A percentile compares a stretch with the other conserved stretches of the same genome.
Evolutionary conservation across 2,797 vertebrate genomes (phyloP).

Genomic region (Vespertilio murinus): DNA sequence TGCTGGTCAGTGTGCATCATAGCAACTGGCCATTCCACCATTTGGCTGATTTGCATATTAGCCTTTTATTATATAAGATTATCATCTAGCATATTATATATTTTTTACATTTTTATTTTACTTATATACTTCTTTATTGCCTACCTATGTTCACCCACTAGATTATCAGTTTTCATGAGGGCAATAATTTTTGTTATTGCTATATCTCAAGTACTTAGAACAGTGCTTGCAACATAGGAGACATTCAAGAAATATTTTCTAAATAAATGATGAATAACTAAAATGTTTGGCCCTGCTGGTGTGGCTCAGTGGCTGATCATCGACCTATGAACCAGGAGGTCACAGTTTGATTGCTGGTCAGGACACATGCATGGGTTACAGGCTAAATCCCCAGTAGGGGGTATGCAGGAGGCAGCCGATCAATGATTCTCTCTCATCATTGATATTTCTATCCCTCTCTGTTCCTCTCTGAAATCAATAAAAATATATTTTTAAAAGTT

Average conservation of each 20-base stretch:
- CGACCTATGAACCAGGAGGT: too few species aligned
- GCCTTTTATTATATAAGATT: too few species aligned
- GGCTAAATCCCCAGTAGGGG: too few species aligned
- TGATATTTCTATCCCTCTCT: too few species aligned
- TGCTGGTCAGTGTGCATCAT: too few species aligned
- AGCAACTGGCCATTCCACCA: fast-evolving
- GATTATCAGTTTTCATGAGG: not conserved
- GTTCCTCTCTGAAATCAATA: too few species aligned
- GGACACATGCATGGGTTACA: too few species aligned
- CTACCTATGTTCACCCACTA: not conserved
- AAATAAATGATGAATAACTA: not conserved
- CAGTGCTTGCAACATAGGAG: not conserved
- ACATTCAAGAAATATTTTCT: not conserved
- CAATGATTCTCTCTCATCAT: too few species aligned
- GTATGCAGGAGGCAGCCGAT: too few species aligned
- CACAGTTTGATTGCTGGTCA: too few species aligned
- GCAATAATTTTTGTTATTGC: not conserved
- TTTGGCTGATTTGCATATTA: too few species aligned
- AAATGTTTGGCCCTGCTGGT: not conserved
- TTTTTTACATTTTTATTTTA: not conserved
- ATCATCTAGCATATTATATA: not conserved
- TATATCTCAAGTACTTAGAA: not conserved
- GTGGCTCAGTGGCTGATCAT: too few species aligned
- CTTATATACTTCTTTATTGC: not conserved
- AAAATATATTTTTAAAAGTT: not conserved